These are phyloP conservation scores for Hymenopus coronatus DNA, from an alignment of 2,888 invertebrate genomes.

Conservation along the genomic window DNA sequence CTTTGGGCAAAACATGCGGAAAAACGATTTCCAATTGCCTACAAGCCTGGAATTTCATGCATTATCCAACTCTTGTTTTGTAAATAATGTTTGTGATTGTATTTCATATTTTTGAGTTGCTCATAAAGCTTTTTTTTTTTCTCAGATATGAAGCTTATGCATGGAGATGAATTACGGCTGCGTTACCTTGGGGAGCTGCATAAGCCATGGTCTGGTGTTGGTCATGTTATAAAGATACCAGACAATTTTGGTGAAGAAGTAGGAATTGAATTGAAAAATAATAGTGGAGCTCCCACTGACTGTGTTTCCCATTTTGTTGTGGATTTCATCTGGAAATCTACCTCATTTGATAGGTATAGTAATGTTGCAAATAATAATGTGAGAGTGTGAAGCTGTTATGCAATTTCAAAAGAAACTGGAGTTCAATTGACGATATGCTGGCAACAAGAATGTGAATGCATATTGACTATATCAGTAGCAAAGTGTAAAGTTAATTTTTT, in stretches of 20 bases:
- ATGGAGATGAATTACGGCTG: slow-evolving; percentile 93
- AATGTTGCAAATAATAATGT: not conserved
- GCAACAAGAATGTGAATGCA: too few relatives aligned
- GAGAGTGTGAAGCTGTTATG: not conserved
- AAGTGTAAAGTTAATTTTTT: too few relatives aligned
- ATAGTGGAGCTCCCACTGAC: slow-evolving; percentile 88
- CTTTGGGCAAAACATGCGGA: too few relatives aligned
- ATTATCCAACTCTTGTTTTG: too few relatives aligned
- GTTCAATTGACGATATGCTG: too few relatives aligned
- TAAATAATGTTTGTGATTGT: too few relatives aligned
- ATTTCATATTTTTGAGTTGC: not conserved
- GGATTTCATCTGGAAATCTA: slow-evolving; percentile 99
- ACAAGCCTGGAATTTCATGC: too few relatives aligned
- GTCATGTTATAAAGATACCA: slow-evolving; percentile 94
- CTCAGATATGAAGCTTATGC: slow-evolving; percentile 95
- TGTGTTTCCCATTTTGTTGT: slow-evolving; percentile 95
- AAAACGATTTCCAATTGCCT: too few relatives aligned
- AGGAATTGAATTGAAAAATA: slow-evolving; percentile 91
- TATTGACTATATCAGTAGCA: too few relatives aligned
- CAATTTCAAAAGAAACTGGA: not conserved
- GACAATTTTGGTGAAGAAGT: slow-evolving; percentile 98
- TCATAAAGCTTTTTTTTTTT: not conserved
- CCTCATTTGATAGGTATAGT: slow-evolving; percentile 82
- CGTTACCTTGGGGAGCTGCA: slow-evolving; percentile 91
- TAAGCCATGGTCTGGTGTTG: slow-evolving; percentile 96